Conservation (phyloP, 2,888 invertebrate genomes). For the Noctua comes region DNA sequence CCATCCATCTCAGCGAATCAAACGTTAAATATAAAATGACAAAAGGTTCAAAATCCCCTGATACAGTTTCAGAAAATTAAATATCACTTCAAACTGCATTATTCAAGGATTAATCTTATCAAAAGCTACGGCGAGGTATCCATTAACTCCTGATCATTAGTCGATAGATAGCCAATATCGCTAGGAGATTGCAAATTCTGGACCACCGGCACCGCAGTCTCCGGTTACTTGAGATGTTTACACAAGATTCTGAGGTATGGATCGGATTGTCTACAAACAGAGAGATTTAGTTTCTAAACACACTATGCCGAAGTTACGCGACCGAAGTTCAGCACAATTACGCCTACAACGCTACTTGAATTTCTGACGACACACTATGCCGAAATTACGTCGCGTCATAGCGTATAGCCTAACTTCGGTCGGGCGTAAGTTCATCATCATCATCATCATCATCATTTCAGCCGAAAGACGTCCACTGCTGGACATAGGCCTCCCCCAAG, state of each 20-base stretch:
- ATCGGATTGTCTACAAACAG: neutral
- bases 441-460: no score
- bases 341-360: no score
- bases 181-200: conserved; percentile 24
- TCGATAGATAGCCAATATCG: conserved; percentile 35
- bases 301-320: no score
- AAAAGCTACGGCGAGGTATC: conserved; percentile 1
- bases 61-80: neutral
- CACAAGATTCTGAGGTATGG: neutral
- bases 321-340: no score
- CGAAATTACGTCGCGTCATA: no score
- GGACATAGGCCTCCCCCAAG: no score
- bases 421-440: no score
- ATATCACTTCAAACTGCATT: conserved; percentile 26
- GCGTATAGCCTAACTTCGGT: no score
- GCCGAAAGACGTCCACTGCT: no score
- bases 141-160: conserved; percentile 25
- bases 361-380: no score
- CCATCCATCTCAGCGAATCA: no score
- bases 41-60: neutral
- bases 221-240: neutral
- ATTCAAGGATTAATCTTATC: conserved; percentile 32
- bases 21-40: no score
- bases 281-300: neutral
- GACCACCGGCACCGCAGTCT: neutral